Base-by-base conservation (phyloP, 1,140 invertebrate genomes). In the Phocides pigmalion region DNA sequence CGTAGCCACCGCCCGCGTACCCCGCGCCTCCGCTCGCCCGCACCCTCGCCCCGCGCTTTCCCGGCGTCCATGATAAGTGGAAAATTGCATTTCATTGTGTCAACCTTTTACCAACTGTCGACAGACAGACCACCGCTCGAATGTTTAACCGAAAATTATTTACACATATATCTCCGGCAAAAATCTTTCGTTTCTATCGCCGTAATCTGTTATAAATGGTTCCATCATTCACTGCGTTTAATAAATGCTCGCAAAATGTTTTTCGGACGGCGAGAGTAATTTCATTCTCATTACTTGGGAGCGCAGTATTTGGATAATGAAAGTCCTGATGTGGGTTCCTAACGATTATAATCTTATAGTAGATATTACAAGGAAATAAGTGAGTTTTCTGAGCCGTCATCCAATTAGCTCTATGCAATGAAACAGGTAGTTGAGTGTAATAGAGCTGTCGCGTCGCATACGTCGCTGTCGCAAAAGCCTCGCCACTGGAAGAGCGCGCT, bases 41-140 rank as follows among this genome's bases (percentile, higher is more conserved):
- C n/a, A 22, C 28, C 28, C 25, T 28, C 25, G 12, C 5, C 14
- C 8, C 8, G 25, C 9, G 3, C 15, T 17, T 14, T 22, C 9
- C 25, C 15, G 0, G 22, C n/a, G 28, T 19, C 50, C 62, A 47
- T 19, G 5, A 39, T 68, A 41, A 72, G 58, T 68, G 63, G 63
- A 68, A 72, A 72, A 72, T 72, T 68, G 70, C 59, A 72, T 68
- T 68, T 66, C 44, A 68, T 65, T 68, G 59, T 66, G 66, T 68
- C 70, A 63, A 68, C 59, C 35, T 56, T 66, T 67, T 61, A 42
- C 54, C 32, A 32, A 46, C 14, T 42, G 25, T 25, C 20, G 39
- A 5, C 15, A 20, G 42, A 16, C 22, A 59, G 4, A 28, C 41
- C 20, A 3, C 22, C 22, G 14, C 2, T 58, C 39, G 14, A 15